Conservation (phyloP, 2,113 vertebrate genomes). For the Charadrius vociferus region DNA sequence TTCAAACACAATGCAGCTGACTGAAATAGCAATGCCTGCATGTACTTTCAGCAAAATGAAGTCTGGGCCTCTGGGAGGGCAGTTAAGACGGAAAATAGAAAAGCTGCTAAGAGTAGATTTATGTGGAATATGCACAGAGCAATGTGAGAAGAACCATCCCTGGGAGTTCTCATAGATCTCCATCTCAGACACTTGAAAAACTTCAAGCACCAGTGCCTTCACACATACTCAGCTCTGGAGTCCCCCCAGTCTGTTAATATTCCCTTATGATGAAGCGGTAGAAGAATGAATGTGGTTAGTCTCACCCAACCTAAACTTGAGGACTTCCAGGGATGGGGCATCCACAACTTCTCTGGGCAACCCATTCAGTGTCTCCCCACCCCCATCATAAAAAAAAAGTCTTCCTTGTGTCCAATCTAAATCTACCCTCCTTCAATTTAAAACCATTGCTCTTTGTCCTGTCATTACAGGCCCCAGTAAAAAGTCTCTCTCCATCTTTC, state of each 20-base stretch:
- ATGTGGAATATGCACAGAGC: background rate
- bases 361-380: background rate
- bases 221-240: too few species aligned
- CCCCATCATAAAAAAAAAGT: background rate
- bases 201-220: background rate
- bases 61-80: background rate
- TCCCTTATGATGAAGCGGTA: background rate
- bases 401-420: background rate
- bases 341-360: background rate
- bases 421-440: background rate
- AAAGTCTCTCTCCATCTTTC: background rate
- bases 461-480: background rate
- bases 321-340: background rate
- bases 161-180: background rate
- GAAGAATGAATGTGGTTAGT: background rate
- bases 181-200: background rate
- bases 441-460: background rate
- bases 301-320: background rate
- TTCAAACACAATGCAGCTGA: background rate
- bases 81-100: background rate
- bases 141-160: background rate
- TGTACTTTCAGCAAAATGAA: background rate
- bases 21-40: background rate
- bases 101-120: background rate
- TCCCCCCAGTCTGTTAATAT: too few species aligned